Base-by-base conservation (phyloP, 1,140 invertebrate genomes). In the Diploscapter pachys region DNA sequence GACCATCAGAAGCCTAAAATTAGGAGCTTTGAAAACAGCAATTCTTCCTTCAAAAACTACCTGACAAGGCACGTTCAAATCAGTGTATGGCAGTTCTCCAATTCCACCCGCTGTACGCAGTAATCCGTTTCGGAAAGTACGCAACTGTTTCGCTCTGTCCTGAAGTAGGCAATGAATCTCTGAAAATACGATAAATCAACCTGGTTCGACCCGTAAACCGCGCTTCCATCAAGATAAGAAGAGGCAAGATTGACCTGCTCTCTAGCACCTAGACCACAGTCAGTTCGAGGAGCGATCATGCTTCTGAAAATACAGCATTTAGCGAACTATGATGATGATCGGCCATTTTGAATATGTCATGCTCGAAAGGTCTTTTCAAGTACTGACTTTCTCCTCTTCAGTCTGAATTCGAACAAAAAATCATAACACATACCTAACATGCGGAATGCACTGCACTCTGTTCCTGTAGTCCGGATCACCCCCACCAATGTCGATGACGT, bases 181-280 rank as follows among this genome's bases (percentile, higher is more conserved):
- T 31, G 31, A 31, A 31, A 31, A 31, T 31, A 31, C 31, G 31
- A 31, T 31, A 31, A 31, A 31, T 1, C 31, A 31, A 31, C 31
- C 31, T 88, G 86, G 0, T 89, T 90, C 64, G 87, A 92, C 0
- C 94, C 94, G 84, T 96, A 96, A 61, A 96, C 87, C 8, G 91
- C 90, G 0, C 93, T 95, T 0, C 88, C 92, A 83, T 96, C 94
- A 57, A 96, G 87, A 85, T 91, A 96, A 2, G 92, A 92, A 0
- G 94, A 93, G 82, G 95, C 94, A 83, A 95, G 93, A 87, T 97
- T 96, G 3, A 94, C 90, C 88, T 96, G 94, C 80, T 96, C 93
- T 77, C 94, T 89, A 0, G 93, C 92, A 11, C 93, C 93, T 79
- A 85, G 67, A 11, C 75, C 63, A 72, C 83, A 85, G 13, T 80